Conservation (phyloP, 2,797 vertebrate species). For the Takifugu ocellatus region DNA sequence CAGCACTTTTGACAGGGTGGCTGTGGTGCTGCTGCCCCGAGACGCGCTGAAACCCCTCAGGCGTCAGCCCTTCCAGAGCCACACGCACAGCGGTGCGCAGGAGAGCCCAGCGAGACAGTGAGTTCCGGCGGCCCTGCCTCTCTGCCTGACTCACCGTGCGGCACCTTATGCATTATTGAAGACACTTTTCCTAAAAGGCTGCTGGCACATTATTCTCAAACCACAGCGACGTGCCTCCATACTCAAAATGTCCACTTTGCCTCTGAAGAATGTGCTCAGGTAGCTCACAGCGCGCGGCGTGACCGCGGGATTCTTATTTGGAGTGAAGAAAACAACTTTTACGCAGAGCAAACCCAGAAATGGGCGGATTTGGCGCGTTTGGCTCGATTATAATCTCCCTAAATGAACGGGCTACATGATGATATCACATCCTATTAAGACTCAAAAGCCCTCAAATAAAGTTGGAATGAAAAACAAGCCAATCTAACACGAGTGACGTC, state of each 20-base stretch:
- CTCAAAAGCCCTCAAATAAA: no score
- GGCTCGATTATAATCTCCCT: neutral
- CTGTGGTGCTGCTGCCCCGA: conserved; percentile 52
- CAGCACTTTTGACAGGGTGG: conserved; percentile 66
- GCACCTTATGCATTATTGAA: conserved; percentile 79
- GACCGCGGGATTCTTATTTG: neutral
- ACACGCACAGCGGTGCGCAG: conserved; percentile 25
- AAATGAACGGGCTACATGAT: neutral
- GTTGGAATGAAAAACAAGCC: neutral
- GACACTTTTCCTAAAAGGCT: conserved; percentile 80
- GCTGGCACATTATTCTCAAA: conserved; percentile 69
- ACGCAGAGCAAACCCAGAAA: no score
- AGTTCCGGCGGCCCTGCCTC: conserved; percentile 31
- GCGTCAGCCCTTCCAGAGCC: conserved; percentile 46
- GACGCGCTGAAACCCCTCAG: conserved; percentile 53
- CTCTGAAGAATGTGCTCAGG: conserved; percentile 48
- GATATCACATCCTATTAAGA: no score
- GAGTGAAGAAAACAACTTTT: neutral
- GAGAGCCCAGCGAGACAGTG: conserved; percentile 39
- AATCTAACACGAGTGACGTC: neutral
- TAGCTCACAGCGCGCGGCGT: conserved; percentile 21
- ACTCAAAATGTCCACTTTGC: conserved; percentile 67
- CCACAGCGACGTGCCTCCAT: conserved; percentile 62
- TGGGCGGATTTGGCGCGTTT: no score
- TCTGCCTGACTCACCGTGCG: conserved; percentile 38